These are phyloP conservation scores for Zaprionus taronus DNA, from an alignment of 1,140 invertebrate genomes.

Conservation along the genomic window DNA sequence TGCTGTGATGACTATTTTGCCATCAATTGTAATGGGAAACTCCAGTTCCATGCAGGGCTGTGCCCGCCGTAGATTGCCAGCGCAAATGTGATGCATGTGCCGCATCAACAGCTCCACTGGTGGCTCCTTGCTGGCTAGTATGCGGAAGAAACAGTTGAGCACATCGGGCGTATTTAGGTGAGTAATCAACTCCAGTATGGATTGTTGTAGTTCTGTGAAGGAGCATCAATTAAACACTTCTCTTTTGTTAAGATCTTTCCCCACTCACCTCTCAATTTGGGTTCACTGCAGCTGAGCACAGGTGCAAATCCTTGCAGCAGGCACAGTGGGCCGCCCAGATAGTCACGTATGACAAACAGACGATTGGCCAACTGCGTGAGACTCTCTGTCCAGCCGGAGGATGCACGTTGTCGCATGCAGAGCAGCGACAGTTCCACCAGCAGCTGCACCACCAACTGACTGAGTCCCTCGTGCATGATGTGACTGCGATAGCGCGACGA, in stretches of 20 bases:
- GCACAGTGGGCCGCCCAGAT: slow-evolving; percentile 75
- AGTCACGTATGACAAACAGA: slow-evolving; percentile 76
- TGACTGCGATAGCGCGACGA: slow-evolving; percentile 74
- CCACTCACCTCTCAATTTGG: slow-evolving; percentile 59
- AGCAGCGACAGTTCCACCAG: slow-evolving; percentile 72
- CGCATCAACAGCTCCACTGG: slow-evolving; percentile 75
- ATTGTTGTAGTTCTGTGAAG: slow-evolving; percentile 73
- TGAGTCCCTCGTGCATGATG: slow-evolving; percentile 77
- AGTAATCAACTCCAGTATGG: slow-evolving; percentile 72
- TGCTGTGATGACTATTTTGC: slow-evolving; percentile 71
- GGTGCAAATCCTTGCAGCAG: slow-evolving; percentile 74
- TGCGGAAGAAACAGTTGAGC: slow-evolving; percentile 67
- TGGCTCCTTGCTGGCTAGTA: slow-evolving; percentile 73
- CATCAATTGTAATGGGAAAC: slow-evolving; percentile 76
- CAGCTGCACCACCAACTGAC: slow-evolving; percentile 78
- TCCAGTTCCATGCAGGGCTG: slow-evolving; percentile 75
- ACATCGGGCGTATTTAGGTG: slow-evolving; percentile 78
- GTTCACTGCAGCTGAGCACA: slow-evolving; percentile 68
- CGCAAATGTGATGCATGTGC: slow-evolving; percentile 72
- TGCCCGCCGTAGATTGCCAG: slow-evolving; percentile 52
- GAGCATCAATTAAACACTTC: neutral
- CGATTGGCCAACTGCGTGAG: slow-evolving; percentile 76
- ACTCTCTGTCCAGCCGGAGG: slow-evolving; percentile 73
- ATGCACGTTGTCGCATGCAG: slow-evolving; percentile 64
- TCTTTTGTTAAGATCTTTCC: no score